These are phyloP conservation scores for Pachycephala philippinensis DNA, from an alignment of 2,113 vertebrate species.

Conservation along the genomic window DNA sequence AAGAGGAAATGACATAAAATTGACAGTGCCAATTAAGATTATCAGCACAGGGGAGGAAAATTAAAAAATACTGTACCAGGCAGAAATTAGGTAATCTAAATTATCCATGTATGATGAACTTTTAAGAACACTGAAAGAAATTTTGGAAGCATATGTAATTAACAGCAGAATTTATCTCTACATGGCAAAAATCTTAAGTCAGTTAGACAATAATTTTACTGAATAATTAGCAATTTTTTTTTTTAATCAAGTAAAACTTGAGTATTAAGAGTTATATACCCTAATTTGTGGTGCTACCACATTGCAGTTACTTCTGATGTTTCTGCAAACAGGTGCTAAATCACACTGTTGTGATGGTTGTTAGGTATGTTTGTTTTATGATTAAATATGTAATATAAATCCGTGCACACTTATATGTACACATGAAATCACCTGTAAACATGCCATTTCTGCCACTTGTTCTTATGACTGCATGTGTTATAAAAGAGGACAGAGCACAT, in stretches of 20 bases:
- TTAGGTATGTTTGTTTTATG: not conserved
- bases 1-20: not conserved
- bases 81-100: not conserved
- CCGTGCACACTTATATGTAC: rapidly evolving
- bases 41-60: not conserved
- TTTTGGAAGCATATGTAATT: not conserved
- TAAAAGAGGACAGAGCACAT: not conserved
- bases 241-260: not conserved
- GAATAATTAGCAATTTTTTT: not conserved
- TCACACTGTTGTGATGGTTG: not conserved
- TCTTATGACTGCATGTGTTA: not conserved
- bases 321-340: not conserved
- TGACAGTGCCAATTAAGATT: not conserved
- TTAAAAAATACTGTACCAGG: not conserved
- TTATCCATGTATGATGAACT: not conserved
- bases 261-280: not conserved
- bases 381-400: not conserved
- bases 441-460: not conserved
- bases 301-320: not conserved
- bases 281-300: not conserved
- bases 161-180: not conserved
- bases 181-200: not conserved
- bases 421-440: not conserved
- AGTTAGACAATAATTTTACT: not conserved
- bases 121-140: not conserved